Conservation (phyloP, 2,888 invertebrate species). For the Hedychridium roseum region DNA sequence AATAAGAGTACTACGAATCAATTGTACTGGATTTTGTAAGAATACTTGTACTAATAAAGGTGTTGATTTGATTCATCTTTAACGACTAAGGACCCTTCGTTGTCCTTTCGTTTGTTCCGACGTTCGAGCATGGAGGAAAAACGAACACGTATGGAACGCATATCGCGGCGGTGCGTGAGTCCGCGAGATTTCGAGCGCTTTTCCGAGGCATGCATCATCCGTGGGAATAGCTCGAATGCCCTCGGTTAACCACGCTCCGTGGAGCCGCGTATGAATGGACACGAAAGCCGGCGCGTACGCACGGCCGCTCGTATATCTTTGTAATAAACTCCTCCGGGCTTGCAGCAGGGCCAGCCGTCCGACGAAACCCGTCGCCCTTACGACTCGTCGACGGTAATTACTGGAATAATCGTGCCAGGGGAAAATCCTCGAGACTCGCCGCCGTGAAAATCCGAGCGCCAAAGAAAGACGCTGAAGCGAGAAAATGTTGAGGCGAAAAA, state of each 20-base stretch:
- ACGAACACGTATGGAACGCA: constrained; percentile 10
- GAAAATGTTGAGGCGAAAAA: no score
- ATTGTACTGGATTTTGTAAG: no score
- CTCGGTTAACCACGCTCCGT: constrained; percentile 33
- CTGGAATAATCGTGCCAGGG: constrained; percentile 45
- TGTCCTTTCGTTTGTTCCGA: no score
- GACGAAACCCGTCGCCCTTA: constrained; percentile 31
- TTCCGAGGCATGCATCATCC: constrained; percentile 50
- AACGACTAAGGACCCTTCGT: no score
- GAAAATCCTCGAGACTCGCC: constrained; percentile 32
- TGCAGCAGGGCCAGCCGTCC: constrained; percentile 34
- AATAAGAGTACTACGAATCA: no score
- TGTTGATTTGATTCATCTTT: no score
- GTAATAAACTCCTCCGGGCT: constrained; percentile 49
- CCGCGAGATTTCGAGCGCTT: constrained; percentile 20
- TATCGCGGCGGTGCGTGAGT: constrained; percentile 11
- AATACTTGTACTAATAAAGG: no score
- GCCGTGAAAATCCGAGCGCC: no score
- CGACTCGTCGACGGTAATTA: constrained; percentile 50
- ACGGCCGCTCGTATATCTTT: constrained; percentile 45
- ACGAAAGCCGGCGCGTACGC: constrained; percentile 29
- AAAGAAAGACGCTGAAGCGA: no score
- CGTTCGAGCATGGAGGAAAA: no score
- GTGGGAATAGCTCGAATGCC: constrained; percentile 51
- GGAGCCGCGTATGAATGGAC: constrained; percentile 23